These are phyloP conservation scores for Drosophila nasuta DNA, from an alignment of 1,140 invertebrate species.

Conservation along the genomic window DNA sequence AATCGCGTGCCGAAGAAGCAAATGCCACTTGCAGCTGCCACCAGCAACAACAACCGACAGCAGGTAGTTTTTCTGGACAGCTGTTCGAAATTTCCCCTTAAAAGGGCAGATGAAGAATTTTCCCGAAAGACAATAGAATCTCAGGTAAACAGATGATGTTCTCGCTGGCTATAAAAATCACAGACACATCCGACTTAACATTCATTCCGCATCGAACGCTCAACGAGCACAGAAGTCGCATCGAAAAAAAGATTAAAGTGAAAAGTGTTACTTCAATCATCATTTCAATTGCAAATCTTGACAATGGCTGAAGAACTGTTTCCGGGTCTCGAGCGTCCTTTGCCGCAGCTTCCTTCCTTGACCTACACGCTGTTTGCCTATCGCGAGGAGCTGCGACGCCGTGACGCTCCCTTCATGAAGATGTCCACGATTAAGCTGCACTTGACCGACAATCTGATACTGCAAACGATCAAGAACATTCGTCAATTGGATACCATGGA, in stretches of 20 bases:
- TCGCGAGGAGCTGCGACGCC: slow-evolving; percentile 67
- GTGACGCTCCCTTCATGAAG: slow-evolving; percentile 66
- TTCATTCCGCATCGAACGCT: slow-evolving; percentile 43
- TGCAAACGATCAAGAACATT: slow-evolving; percentile 76
- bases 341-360: slow-evolving; percentile 67
- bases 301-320: slow-evolving; percentile 67
- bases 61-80: slow-evolving; percentile 62
- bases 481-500: slow-evolving; percentile 65
- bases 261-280: slow-evolving; percentile 18
- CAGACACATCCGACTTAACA: background rate
- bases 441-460: slow-evolving; percentile 71
- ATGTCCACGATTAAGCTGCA: slow-evolving; percentile 77
- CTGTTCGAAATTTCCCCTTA: slow-evolving; percentile 33
- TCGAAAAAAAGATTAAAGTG: background rate
- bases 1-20: slow-evolving; percentile 56
- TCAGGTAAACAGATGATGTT: slow-evolving; percentile 48
- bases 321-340: slow-evolving; percentile 62
- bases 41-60: background rate
- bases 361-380: slow-evolving; percentile 73
- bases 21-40: slow-evolving; percentile 62
- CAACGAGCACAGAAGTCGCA: slow-evolving; percentile 31
- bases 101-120: slow-evolving; percentile 46
- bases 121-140: slow-evolving; percentile 35
- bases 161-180: slow-evolving; percentile 52
- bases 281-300: background rate